Evolutionary conservation across 2,888 invertebrate species (phyloP).

Genomic region (Tubiluchus corallicola): DNA sequence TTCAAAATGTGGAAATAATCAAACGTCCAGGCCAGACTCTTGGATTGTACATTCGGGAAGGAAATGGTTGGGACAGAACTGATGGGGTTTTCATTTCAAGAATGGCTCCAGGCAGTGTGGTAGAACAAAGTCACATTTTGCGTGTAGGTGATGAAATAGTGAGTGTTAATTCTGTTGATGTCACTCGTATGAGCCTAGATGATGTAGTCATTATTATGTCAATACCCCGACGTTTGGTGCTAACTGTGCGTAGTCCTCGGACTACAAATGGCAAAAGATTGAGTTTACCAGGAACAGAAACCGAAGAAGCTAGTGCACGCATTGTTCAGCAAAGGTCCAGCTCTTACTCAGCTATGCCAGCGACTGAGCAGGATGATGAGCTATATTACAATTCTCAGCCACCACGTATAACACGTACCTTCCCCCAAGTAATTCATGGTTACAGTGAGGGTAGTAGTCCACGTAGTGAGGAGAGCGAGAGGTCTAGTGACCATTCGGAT

Average conservation of each 20-base stretch:
- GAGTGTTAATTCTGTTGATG: conserved; percentile 92
- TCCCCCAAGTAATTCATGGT: conserved; percentile 35
- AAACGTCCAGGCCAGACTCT: conserved; percentile 96
- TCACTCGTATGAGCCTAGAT: conserved; percentile 90
- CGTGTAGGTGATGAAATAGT: conserved; percentile 93
- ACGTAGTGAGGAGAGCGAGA: conserved; percentile 8
- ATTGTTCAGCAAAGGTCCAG: conserved; percentile 8
- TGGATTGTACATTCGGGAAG: conserved; percentile 91
- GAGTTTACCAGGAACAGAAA: conserved; percentile 1
- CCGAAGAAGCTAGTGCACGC: conserved; percentile 6
- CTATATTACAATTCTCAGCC: conserved; percentile 17
- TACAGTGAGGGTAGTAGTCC: conserved; percentile 26
- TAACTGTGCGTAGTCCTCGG: conserved; percentile 50
- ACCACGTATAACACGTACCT: conserved; percentile 26
- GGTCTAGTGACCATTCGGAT: not conserved
- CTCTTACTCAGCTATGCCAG: not conserved
- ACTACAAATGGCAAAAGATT: not conserved
- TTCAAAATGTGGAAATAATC: conserved; percentile 89
- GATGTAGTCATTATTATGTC: conserved; percentile 99
- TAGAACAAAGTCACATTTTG: conserved; percentile 90
- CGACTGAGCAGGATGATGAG: conserved; percentile 49
- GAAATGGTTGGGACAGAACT: conserved; percentile 85
- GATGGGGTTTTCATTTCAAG: conserved; percentile 96
- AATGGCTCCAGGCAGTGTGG: conserved; percentile 85
- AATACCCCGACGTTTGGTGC: conserved; percentile 80